Conservation (phyloP, 2,797 vertebrate genomes). For the Myotis vivesi region DNA sequence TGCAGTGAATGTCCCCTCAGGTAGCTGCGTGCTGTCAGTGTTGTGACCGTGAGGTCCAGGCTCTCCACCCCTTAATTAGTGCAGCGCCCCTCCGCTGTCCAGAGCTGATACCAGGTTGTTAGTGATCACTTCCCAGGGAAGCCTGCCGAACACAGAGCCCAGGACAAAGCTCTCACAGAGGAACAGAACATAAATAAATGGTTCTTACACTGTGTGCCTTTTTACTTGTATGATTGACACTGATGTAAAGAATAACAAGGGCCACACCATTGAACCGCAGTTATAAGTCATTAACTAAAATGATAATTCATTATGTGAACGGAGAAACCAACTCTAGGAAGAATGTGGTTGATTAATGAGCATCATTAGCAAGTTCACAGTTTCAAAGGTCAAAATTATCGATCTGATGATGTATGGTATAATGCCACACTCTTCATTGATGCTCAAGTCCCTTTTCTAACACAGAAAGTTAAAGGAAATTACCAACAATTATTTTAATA, state of each 20-base stretch:
- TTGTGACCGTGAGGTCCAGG: neutral
- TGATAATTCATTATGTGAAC: neutral
- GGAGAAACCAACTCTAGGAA: neutral
- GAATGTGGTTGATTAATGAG: slow-evolving; percentile 50
- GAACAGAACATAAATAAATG: neutral
- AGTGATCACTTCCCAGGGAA: neutral
- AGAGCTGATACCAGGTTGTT: neutral
- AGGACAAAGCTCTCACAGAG: neutral
- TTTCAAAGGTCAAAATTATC: slow-evolving; percentile 49
- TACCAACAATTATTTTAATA: neutral
- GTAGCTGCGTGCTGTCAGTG: fast-evolving
- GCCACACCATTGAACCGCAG: neutral
- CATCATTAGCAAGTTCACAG: slow-evolving; percentile 38
- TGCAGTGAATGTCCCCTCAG: neutral
- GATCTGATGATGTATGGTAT: neutral
- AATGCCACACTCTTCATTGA: neutral
- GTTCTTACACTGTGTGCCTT: neutral
- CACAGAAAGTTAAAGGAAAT: neutral
- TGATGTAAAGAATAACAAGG: neutral
- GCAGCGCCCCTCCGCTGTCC: neutral
- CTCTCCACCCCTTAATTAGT: neutral
- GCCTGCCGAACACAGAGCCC: neutral
- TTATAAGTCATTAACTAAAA: slow-evolving; percentile 18
- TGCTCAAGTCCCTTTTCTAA: neutral
- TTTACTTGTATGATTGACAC: neutral